Evolutionary conservation across 2,797 vertebrate genomes (phyloP).

Genomic region (Gymnoscopelus microlampas): DNA sequence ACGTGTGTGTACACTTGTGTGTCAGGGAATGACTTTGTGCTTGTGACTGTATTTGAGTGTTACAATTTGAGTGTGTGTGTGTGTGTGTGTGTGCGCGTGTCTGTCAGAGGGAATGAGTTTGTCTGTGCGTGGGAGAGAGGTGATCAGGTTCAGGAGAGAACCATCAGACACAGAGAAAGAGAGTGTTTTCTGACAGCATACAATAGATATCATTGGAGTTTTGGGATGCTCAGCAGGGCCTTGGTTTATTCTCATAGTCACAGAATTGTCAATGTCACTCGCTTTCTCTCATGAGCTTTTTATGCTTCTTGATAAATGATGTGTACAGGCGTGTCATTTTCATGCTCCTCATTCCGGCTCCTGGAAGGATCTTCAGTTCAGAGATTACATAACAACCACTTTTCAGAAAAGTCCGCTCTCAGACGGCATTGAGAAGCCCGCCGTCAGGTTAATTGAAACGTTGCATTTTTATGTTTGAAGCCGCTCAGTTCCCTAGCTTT

Average conservation of each 20-base stretch:
- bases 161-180: too few relatives aligned
- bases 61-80: not conserved
- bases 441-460: constrained; percentile 12
- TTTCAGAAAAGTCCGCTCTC: not conserved
- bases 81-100: not conserved
- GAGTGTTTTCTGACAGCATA: too few relatives aligned
- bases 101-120: not conserved
- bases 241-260: constrained; percentile 50
- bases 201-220: constrained; percentile 3
- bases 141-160: too few relatives aligned
- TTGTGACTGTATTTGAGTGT: too few relatives aligned
- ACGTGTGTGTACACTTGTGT: too few relatives aligned
- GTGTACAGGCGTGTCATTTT: constrained; percentile 1
- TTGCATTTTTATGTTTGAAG: constrained; percentile 2
- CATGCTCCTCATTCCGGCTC: not conserved
- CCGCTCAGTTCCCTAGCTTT: not conserved
- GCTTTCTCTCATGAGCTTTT: not conserved
- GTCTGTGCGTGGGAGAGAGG: not conserved
- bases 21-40: too few relatives aligned
- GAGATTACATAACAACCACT: constrained; percentile 14
- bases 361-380: not conserved
- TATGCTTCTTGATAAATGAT: not conserved
- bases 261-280: constrained; percentile 24
- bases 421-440: constrained; percentile 3
- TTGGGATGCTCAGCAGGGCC: constrained; percentile 35